Percentiles rank a stretch among this genome's conserved stretches.
These are phyloP conservation scores for Pinna nobilis DNA, from an alignment of 1,140 invertebrate species.

Conservation along the genomic window DNA sequence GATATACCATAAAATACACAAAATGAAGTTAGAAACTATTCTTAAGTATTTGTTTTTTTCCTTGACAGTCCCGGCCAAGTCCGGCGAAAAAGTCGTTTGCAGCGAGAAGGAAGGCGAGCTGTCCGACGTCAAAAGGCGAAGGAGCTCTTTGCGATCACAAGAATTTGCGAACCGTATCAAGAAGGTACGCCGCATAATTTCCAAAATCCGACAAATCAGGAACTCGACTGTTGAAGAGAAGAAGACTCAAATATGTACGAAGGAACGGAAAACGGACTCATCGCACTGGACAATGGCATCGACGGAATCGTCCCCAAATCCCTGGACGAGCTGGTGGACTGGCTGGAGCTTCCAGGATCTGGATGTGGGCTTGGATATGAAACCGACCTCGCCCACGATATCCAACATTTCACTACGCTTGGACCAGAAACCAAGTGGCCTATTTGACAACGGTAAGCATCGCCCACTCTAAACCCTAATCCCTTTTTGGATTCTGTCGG, in stretches of 20 bases:
- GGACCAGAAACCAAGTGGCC: constrained; percentile 63
- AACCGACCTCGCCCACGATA: constrained; percentile 42
- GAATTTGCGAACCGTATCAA: not conserved
- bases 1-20: constrained; percentile 12
- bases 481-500: not conserved
- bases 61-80: constrained; percentile 40
- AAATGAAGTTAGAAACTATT: not conserved
- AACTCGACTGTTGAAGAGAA: constrained; percentile 9
- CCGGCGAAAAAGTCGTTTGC: constrained; percentile 21
- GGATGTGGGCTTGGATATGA: constrained; percentile 24
- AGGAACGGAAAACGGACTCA: constrained; percentile 13
- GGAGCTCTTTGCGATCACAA: constrained; percentile 1
- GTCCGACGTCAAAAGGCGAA: not conserved
- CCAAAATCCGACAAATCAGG: constrained; percentile 36
- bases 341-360: constrained; percentile 53
- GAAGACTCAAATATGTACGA: constrained; percentile 32
- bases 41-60: constrained; percentile 17
- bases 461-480: not conserved
- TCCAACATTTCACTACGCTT: constrained; percentile 61
- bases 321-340: constrained; percentile 59
- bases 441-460: constrained; percentile 63
- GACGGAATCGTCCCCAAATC: constrained; percentile 45
- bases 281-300: constrained; percentile 25
- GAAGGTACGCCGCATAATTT: constrained; percentile 22
- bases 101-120: not conserved